Percentiles rank a stretch among this genome's conserved stretches.
These are phyloP conservation scores for Cyphomyrus discorhynchus DNA, from an alignment of 2,113 vertebrate genomes.

Conservation along the genomic window DNA sequence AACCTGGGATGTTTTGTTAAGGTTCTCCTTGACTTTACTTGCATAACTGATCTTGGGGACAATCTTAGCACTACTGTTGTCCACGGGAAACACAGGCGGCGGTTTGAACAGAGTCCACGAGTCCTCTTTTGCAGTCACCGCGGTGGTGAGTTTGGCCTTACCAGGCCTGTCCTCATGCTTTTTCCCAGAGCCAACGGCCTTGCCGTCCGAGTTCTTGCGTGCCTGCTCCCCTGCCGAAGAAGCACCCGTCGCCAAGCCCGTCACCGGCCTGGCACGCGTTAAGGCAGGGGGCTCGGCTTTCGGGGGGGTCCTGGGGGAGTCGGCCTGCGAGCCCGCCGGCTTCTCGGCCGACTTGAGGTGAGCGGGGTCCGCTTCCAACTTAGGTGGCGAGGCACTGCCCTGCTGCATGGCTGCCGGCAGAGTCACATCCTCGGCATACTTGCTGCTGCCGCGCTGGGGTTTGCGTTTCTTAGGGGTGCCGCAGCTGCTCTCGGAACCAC, in stretches of 20 bases:
- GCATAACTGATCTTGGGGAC: slow-evolving; percentile 99
- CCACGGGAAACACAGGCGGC: slow-evolving; percentile 96
- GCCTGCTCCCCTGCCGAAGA: slow-evolving; percentile 65
- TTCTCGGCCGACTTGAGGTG: slow-evolving; percentile 68
- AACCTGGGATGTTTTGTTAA: slow-evolving; percentile 88
- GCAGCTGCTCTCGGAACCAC: slow-evolving; percentile 88
- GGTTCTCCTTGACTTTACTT: slow-evolving; percentile 99
- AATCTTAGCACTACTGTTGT: slow-evolving; percentile 99
- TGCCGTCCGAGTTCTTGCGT: slow-evolving; percentile 81
- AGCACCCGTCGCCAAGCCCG: slow-evolving; percentile 55
- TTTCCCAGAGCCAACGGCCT: slow-evolving; percentile 70
- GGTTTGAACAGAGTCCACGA: slow-evolving; percentile 98
- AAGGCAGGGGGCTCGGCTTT: slow-evolving; percentile 67
- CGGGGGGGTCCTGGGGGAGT: slow-evolving; percentile 62
- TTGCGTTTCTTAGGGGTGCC: slow-evolving; percentile 88
- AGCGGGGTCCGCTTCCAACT: slow-evolving; percentile 71
- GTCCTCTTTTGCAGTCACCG: slow-evolving; percentile 81
- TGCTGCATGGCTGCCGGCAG: slow-evolving; percentile 67
- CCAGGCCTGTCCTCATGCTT: slow-evolving; percentile 81
- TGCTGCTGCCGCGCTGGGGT: slow-evolving; percentile 77
- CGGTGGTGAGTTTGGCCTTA: slow-evolving; percentile 77
- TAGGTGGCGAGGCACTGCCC: slow-evolving; percentile 51
- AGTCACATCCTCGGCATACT: slow-evolving; percentile 75
- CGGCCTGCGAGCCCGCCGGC: slow-evolving; percentile 64
- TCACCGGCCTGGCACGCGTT: slow-evolving; percentile 37